Base-by-base conservation (phyloP, 2,113 vertebrate species). In the Channa argus region DNA sequence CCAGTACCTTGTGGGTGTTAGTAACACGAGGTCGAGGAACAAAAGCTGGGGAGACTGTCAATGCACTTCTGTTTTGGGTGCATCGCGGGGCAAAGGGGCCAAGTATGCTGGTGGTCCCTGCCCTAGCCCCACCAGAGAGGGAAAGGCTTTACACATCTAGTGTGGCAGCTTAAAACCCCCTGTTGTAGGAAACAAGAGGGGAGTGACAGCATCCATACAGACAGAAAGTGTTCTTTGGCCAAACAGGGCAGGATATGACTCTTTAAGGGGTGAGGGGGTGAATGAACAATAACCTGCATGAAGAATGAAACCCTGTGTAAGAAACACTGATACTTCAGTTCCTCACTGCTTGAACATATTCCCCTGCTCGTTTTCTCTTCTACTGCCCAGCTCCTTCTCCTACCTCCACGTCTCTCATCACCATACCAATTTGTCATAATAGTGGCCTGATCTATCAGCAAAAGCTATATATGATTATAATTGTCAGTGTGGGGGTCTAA, bases 241-340 rank as follows among this genome's bases (percentile, higher is more conserved):
- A 94, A 92, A 92, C 93, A 93, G 88, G 89, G 90, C 91, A 94
- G 94, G 93, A 94, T 94, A 93, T 95, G 94, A 95, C 94, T 94
- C 92, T 93, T 93, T 91, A 94, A 94, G 89, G 89, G 90, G 78
- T 79, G 79, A 73, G 68, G 84, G 83, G 83, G 83, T 92, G 91
- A 94, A 93, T 92, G 92, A 90, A 95, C 92, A 95, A 94, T 93
- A 84, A 83, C 81, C 15, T 58, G 59, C 9, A 39, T 62, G 80
- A 92, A 93, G 85, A 94, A 95, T 80, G 74, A 84, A 84, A 82
- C 86, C 86, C 86, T 92, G 88, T 93, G 88, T 81, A 71, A 83
- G 83, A 67, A 89, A 84, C 86, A 91, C 71, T 73, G 89, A 89
- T 81, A 82, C 86, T 76, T 41, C 82, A 47, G 75, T 88, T 80